Evolutionary conservation across 2,888 invertebrate species (phyloP).

Genomic region (Dilophus febrilis): DNA sequence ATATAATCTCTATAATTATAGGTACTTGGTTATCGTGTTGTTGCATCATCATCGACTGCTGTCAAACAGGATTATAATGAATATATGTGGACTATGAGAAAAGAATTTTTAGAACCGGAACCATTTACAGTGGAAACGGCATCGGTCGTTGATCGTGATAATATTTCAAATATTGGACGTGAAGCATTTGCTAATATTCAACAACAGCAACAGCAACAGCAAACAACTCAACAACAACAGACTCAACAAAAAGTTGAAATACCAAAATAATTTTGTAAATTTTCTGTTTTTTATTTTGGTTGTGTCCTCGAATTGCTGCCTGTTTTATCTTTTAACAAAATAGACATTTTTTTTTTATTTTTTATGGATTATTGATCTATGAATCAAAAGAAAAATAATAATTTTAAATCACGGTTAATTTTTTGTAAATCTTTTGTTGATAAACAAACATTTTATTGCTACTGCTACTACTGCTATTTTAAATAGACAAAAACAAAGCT

Average conservation of each 20-base stretch:
- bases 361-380: too few species aligned
- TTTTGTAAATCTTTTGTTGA: too few species aligned
- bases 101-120: constrained; percentile 70
- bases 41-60: constrained; percentile 70
- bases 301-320: too few species aligned
- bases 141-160: constrained; percentile 40
- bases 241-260: too few species aligned
- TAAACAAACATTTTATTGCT: background rate
- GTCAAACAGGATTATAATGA: constrained; percentile 80
- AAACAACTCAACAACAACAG: too few species aligned
- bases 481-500: background rate
- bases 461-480: background rate
- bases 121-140: constrained; percentile 30
- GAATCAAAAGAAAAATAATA: background rate
- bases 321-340: too few species aligned
- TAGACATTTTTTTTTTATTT: too few species aligned
- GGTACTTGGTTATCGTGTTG: constrained; percentile 76
- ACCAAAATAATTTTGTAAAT: too few species aligned
- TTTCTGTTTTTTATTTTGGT: too few species aligned
- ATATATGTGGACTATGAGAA: constrained; percentile 88
- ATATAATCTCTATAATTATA: too few species aligned
- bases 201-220: constrained; percentile 7
- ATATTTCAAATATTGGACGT: constrained; percentile 42
- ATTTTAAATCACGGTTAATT: too few species aligned
- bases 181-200: constrained; percentile 29